Base-by-base conservation (phyloP, 2,888 invertebrate species). In the Platycheirus rosarum region DNA sequence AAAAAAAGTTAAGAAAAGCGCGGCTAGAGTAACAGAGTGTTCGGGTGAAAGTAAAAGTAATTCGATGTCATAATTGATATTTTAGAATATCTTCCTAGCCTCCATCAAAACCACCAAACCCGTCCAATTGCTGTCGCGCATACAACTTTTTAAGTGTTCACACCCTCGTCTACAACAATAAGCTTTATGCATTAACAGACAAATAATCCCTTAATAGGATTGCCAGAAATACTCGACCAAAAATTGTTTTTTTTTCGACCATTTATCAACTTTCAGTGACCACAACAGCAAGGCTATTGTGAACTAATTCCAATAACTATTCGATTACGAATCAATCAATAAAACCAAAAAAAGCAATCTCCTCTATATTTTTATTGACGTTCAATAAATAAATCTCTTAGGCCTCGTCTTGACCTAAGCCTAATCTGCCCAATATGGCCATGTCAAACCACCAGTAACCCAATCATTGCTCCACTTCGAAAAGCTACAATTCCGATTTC, bases 251-350 rank as follows among this genome's bases (percentile, higher is more conserved):
- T 20, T 63, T 63, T 49, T 68, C 14, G 6, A 74, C 68, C 74
- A 35, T 68, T n/a, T 29, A 75, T 75, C 79, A 57, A 80, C 68
- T 80, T 75, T 80, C 69, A 62, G 65, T 76, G 60, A 76, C 60
- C 80, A 80, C 37, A 57, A 6, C 23, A 23, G 20, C 11, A 76
- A 76, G 26, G 65, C 60, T 46, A 76, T 70, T 80, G 51, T 80
- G 80, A 76, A 76, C 80, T 70, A 80, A 80, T 70, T 80, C 70
- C 48, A 76, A 51, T 60, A 44, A 49, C 65, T 70, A 65, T 51
- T 60, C 63, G 51, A 65, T 76, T 76, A 80, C 80, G 60, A 80
- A 80, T 80, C 80, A 80, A 76, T 80, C 76, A 80, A 76, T 65
- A 76, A 70, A 23, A 57, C 60, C 60, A 14, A 68, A 68, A 48